Percentiles rank a stretch among this genome's conserved stretches.
phyloP scores from a whole-genome alignment of 2,797 vertebrate species.

The Gadopsis marmoratus region DNA sequence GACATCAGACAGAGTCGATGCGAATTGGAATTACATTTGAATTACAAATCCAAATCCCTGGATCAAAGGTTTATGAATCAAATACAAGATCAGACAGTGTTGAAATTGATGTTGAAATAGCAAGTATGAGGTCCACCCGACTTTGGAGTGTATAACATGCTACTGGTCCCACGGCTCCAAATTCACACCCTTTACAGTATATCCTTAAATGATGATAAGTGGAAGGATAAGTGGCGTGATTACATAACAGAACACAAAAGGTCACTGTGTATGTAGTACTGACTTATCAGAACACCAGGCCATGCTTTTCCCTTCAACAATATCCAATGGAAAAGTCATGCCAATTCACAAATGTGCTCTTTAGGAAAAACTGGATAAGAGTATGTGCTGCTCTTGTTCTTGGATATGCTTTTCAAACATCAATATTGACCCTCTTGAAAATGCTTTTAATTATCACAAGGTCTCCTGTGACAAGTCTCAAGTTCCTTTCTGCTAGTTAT shows the following conservation, averaged over 20 bases:
- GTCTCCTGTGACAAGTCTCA: constrained; percentile 1
- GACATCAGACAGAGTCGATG: background rate
- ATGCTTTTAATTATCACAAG: background rate
- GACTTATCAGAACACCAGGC: constrained; percentile 6
- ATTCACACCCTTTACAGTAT: background rate
- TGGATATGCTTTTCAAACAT: constrained; percentile 13
- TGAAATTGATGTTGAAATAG: background rate
- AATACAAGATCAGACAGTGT: background rate
- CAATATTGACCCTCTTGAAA: constrained; percentile 25
- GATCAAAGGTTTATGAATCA: background rate
- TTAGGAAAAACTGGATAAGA: constrained; percentile 13
- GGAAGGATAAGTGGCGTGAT: constrained; percentile 25
- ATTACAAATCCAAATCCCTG: background rate
- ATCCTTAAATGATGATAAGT: background rate
- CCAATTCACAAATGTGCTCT: background rate
- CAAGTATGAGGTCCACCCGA: background rate
- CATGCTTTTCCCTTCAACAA: background rate
- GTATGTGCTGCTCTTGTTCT: background rate
- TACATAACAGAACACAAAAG: constrained; percentile 21
- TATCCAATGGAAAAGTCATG: constrained; percentile 10
- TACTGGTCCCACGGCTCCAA: background rate
- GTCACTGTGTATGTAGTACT: constrained; percentile 3
- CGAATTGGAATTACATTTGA: background rate
- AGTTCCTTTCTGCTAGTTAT: background rate
- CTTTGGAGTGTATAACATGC: background rate